Evolutionary conservation across 2,797 vertebrate species (phyloP).

Genomic region (Acrossocheilus wenchowensis): DNA sequence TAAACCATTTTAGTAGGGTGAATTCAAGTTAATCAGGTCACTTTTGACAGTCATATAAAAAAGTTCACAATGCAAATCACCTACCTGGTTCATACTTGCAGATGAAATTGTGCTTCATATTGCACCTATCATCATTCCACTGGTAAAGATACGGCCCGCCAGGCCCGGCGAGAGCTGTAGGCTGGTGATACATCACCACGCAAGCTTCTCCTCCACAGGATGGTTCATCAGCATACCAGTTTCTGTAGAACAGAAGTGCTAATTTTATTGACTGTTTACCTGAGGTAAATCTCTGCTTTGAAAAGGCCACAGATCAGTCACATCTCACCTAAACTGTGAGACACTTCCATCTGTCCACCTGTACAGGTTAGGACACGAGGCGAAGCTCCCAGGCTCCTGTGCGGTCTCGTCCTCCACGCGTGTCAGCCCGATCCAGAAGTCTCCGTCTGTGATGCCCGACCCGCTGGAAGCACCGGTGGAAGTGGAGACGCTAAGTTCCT

Average conservation of each 20-base stretch:
- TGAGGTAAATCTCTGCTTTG: neutral
- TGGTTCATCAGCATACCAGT: slow-evolving; percentile 96
- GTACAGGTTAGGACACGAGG: slow-evolving; percentile 88
- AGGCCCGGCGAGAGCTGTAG: slow-evolving; percentile 87
- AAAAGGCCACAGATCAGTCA: neutral
- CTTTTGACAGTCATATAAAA: neutral
- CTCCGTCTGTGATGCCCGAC: slow-evolving; percentile 86
- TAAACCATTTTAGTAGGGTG: neutral
- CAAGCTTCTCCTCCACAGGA: slow-evolving; percentile 97
- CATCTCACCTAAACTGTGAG: slow-evolving; percentile 83
- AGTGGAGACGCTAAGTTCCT: slow-evolving; percentile 84
- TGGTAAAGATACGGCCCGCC: slow-evolving; percentile 93
- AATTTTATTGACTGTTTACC: neutral
- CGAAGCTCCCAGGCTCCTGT: slow-evolving; percentile 69
- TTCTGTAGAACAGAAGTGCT: slow-evolving; percentile 73
- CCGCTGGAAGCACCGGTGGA: slow-evolving; percentile 72
- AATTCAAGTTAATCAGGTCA: neutral
- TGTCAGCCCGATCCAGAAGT: slow-evolving; percentile 96
- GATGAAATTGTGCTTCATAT: slow-evolving; percentile 99
- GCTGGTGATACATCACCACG: slow-evolving; percentile 98
- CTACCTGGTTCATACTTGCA: slow-evolving; percentile 92
- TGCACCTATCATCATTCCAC: slow-evolving; percentile 98
- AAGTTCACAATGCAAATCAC: neutral
- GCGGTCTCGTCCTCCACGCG: slow-evolving; percentile 76
- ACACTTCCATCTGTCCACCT: slow-evolving; percentile 88